Conservation (phyloP, 2,113 vertebrate species). For the Machaerirhynchus nigripectus region DNA sequence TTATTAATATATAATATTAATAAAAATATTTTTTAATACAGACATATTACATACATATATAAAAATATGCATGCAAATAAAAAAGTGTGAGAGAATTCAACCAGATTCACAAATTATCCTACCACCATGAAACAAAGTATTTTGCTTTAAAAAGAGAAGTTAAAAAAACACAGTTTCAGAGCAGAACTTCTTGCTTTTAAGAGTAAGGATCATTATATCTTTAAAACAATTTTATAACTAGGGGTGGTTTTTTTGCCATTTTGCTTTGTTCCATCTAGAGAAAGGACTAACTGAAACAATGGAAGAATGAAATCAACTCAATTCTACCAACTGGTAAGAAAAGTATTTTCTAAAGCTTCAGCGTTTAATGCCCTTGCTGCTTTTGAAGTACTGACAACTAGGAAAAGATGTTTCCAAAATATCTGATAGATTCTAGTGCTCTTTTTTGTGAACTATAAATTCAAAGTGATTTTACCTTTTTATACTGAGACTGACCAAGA, state of each 20-base stretch:
- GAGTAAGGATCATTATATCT: background rate
- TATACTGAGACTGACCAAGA: conserved; percentile 82
- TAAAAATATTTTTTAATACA: no score
- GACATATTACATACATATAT: no score
- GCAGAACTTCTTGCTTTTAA: background rate
- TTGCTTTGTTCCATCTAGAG: background rate
- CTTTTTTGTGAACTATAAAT: background rate
- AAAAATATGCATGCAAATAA: background rate
- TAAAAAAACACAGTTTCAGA: background rate
- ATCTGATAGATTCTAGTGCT: background rate
- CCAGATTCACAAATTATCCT: background rate
- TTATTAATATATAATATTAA: no score
- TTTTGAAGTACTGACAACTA: background rate
- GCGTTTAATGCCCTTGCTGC: background rate
- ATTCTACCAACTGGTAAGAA: background rate
- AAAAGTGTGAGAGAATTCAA: background rate
- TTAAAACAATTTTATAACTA: background rate
- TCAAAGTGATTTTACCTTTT: conserved; percentile 78
- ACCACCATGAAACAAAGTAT: background rate
- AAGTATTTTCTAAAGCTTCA: background rate
- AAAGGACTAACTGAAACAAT: background rate
- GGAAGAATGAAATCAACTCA: background rate
- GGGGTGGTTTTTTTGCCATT: fast-evolving
- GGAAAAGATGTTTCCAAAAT: background rate
- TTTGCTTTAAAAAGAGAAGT: background rate